Evolutionary conservation across 1,140 invertebrate genomes (phyloP).

Genomic region (Chrysopa pallens): DNA sequence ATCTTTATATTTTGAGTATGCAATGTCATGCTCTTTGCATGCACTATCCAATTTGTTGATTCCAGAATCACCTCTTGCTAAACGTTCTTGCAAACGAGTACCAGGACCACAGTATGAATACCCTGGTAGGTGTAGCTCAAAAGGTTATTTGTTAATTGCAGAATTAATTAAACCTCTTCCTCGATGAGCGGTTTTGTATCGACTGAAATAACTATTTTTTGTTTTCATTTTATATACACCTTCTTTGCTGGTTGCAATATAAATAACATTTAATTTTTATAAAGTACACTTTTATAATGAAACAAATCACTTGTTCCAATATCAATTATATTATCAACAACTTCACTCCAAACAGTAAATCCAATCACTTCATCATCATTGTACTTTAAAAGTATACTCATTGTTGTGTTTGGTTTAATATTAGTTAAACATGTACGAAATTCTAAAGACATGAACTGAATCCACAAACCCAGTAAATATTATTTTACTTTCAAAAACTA

Average conservation of each 20-base stretch:
- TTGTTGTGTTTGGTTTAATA: too few species aligned
- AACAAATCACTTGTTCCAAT: too few species aligned
- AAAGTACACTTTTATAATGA: conserved; percentile 1
- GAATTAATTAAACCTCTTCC: conserved; percentile 13
- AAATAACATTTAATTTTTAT: conserved; percentile 6
- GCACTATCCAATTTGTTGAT: conserved; percentile 23
- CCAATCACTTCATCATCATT: too few species aligned
- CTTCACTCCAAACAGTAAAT: conserved; percentile 3
- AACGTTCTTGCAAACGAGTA: conserved; percentile 21
- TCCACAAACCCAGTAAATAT: too few species aligned
- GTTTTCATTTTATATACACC: too few species aligned
- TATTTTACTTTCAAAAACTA: too few species aligned
- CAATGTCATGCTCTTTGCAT: conserved; percentile 22
- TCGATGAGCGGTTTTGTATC: too few species aligned
- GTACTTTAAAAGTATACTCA: too few species aligned
- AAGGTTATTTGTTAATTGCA: conserved; percentile 21
- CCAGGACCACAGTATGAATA: conserved; percentile 25
- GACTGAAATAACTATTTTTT: conserved; percentile 6
- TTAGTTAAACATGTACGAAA: too few species aligned
- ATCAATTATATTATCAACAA: too few species aligned
- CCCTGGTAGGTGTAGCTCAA: conserved; percentile 23
- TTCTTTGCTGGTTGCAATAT: conserved; percentile 4
- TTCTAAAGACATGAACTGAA: too few species aligned
- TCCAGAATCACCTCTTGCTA: conserved; percentile 19
- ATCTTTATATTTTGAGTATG: conserved; percentile 16